Base-by-base conservation (phyloP, 2,888 invertebrate species). In the Heliconius sara region DNA sequence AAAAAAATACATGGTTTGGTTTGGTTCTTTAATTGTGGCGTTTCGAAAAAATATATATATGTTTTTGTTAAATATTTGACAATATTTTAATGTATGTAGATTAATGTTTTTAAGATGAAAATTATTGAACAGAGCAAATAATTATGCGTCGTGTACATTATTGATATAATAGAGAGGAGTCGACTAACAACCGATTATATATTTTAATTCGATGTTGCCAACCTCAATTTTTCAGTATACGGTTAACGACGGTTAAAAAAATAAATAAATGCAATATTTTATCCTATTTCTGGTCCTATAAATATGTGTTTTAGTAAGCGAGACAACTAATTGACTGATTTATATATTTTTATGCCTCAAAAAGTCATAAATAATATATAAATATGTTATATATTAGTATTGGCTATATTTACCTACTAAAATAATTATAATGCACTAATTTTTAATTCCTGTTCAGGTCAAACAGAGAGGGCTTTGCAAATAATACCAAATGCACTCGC, bases 401-500 rank as follows among this genome's bases (percentile, higher is more conserved):
- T 39, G 10, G 10, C 39, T 39, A 39, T 52, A 52, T 52, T 52
- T 22, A 19, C 9, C n/a, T 22, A n/a, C n/a, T n/a, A 10, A n/a
- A 60, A 60, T 60, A 60, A 10, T 12, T 65, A 65, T 27, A 27
- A 12, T 25, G 13, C 16, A 27, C n/a, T 27, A 63, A 63, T 63
- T 3, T 30, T 57, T n/a, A 65, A 43, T 57, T 75, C 72, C 7
- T 80, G 88, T 88, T 52, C 89, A 97, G 97, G 96, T 47, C 95
- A 96, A 85, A 94, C 96, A 67, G 96, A 97, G 19, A 96, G 97
- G 88, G 98, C 98, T 3, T 91, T 98, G 77, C 94, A 96, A 82
- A 90, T 97, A 76, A 98, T 97, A 12, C 95, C 96, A 27, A 95
- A 96, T 84, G 99, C 98, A 0, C 90, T 99, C 12, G 88, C 91